Percentiles rank a stretch among this genome's conserved stretches.
Conservation (phyloP, 2,113 vertebrate species). For the Aythya baeri region DNA sequence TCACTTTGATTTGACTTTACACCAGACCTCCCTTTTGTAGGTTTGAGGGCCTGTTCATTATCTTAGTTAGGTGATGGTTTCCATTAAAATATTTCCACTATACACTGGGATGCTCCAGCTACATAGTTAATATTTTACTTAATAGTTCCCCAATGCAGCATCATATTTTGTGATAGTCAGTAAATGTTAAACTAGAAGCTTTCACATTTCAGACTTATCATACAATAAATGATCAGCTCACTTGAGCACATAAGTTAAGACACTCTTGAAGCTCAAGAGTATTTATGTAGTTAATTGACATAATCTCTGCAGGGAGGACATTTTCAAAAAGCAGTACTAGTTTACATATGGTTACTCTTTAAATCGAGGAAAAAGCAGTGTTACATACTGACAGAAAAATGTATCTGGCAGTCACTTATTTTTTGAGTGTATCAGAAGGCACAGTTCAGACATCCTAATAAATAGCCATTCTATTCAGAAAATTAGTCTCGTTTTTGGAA, state of each 20-base stretch:
- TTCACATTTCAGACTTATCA: background rate
- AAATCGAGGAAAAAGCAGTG: background rate
- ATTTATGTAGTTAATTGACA: constrained; percentile 37
- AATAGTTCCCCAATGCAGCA: background rate
- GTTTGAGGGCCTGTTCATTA: background rate
- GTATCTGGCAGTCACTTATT: background rate
- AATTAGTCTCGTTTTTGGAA: constrained; percentile 8
- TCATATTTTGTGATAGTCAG: background rate
- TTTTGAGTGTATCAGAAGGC: background rate
- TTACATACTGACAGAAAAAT: background rate
- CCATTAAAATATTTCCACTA: background rate
- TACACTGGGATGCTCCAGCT: background rate
- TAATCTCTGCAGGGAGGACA: constrained; percentile 15
- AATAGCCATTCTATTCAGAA: constrained; percentile 11
- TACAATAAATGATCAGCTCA: background rate
- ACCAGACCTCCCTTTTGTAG: background rate
- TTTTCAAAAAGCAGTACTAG: background rate
- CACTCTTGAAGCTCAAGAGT: background rate
- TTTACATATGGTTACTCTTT: background rate
- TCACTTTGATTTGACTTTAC: background rate
- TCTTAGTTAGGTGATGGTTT: background rate
- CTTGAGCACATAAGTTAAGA: background rate
- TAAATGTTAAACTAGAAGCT: background rate
- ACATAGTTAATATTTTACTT: background rate
- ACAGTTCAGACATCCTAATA: background rate